These are phyloP conservation scores for Sciurus carolinensis DNA, from an alignment of 2,797 vertebrate genomes.

Conservation along the genomic window DNA sequence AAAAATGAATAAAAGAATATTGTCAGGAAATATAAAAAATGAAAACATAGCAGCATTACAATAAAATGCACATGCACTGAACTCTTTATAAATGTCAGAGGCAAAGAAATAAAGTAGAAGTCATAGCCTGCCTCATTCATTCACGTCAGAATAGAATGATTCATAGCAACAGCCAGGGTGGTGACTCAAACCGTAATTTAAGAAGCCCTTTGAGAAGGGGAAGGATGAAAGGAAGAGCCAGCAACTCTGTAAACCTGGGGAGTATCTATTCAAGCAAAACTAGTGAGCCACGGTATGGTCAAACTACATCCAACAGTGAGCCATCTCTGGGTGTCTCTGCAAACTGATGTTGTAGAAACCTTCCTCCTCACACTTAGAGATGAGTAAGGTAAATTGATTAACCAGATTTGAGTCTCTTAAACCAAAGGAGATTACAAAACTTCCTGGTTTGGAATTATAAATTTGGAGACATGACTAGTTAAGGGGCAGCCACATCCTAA, in stretches of 20 bases:
- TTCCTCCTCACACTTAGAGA: background rate
- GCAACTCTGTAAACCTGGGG: background rate
- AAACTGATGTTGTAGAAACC: background rate
- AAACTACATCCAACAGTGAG: background rate
- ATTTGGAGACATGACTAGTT: background rate
- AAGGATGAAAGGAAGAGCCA: constrained; percentile 1
- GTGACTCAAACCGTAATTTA: constrained; percentile 68
- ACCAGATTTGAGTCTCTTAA: background rate
- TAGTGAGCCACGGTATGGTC: background rate
- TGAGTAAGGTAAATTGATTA: background rate
- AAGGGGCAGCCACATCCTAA: background rate
- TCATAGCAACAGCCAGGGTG: constrained; percentile 13
- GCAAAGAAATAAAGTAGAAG: constrained; percentile 42
- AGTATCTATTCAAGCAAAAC: background rate
- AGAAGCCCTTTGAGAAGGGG: constrained; percentile 37
- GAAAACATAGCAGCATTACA: background rate
- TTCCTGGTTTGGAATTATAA: background rate
- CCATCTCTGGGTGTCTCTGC: background rate
- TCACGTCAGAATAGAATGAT: constrained; percentile 66
- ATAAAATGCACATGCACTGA: background rate
- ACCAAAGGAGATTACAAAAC: background rate
- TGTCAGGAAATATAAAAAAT: constrained; percentile 58
- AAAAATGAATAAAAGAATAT: constrained; percentile 33
- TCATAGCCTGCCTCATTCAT: constrained; percentile 11
- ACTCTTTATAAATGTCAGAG: constrained; percentile 21